Evolutionary conservation across 1,140 invertebrate genomes (phyloP), one percentile per base, ranked within the genome.

Genomic region (Aphelinus atriplicis): DNA sequence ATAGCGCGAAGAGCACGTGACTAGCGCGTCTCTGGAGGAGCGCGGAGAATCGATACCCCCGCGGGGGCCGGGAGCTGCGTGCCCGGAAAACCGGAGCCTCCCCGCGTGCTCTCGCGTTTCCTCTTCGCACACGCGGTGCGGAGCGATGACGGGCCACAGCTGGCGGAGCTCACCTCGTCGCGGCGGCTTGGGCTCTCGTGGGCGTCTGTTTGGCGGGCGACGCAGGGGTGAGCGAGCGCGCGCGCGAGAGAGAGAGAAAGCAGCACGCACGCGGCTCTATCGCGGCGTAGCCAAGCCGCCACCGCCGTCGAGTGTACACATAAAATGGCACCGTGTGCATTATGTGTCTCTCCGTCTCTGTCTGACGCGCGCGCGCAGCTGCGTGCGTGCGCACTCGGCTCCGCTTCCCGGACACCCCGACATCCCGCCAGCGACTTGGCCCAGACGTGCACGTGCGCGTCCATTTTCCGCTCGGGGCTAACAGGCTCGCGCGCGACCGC

Each of bases 271-370:
- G 51, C 51, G 4, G 51, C 4, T 9, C 4, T 9, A 53, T 4
- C 4, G 51, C 51, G 51, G 4, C 51, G 51, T 53, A 53, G 4
- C 51, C 51, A 53, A 4, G 51, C 51, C 51, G 9, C 4, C 9
- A 53, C 51, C 4, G 51, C 51, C 51, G 50, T 26, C 26, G 50
- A 3, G 55, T 66, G 72, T 74, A 74, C 66, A 64, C 61, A 80
- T 79, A 81, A 82, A 80, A 80, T 81, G 80, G 81, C 81, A 81
- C 76, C 81, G 73, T 71, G 78, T 77, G 73, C 72, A 80, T 26
- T 26, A 26, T 26, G 26, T 26, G 26, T 76, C 78, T 76, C 60
- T 77, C 57, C 55, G 58, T 68, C 47, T 10, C 62, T 62, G 73
- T 70, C 71, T 72, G 78, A 47, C 67, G 58, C 78, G 75, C 69